Conservation (phyloP, 1,140 invertebrate species). For the Halotydeus destructor region DNA sequence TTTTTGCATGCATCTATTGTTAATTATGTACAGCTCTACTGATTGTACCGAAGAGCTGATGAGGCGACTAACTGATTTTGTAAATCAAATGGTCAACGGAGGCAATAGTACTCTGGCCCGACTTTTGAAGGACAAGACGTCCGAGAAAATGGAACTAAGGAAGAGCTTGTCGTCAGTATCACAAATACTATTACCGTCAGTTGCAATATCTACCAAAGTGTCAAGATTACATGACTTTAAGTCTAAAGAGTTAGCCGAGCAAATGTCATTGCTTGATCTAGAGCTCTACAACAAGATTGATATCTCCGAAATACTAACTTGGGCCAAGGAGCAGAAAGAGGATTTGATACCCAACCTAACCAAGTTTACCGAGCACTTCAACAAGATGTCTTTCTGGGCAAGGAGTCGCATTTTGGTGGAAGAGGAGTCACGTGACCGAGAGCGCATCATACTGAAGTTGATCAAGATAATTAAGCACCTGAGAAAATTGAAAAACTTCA, state of each 20-base stretch:
- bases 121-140: slow-evolving; percentile 61
- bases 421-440: slow-evolving; percentile 72
- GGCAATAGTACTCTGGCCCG: slow-evolving; percentile 70
- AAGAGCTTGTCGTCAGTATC: slow-evolving; percentile 28
- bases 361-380: slow-evolving; percentile 95
- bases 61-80: slow-evolving; percentile 52
- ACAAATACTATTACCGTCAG: slow-evolving; percentile 23
- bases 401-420: slow-evolving; percentile 52
- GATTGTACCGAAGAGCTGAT: slow-evolving; percentile 36
- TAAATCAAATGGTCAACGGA: slow-evolving; percentile 61
- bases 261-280: slow-evolving; percentile 92
- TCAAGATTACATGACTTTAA: slow-evolving; percentile 68
- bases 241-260: slow-evolving; percentile 74
- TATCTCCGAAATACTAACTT: slow-evolving; percentile 80
- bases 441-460: slow-evolving; percentile 86
- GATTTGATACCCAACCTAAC: slow-evolving; percentile 88
- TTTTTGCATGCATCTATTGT: slow-evolving; percentile 6
- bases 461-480: slow-evolving; percentile 97
- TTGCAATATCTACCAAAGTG: slow-evolving; percentile 16
- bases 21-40: slow-evolving; percentile 37
- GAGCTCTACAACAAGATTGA: slow-evolving; percentile 90
- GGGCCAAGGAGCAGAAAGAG: slow-evolving; percentile 91
- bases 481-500: slow-evolving; percentile 92
- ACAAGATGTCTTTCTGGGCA: slow-evolving; percentile 98
- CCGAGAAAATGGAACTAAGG: slow-evolving; percentile 57